Evolutionary conservation across 2,113 vertebrate genomes (phyloP).

Genomic region (Clarias magur): DNA sequence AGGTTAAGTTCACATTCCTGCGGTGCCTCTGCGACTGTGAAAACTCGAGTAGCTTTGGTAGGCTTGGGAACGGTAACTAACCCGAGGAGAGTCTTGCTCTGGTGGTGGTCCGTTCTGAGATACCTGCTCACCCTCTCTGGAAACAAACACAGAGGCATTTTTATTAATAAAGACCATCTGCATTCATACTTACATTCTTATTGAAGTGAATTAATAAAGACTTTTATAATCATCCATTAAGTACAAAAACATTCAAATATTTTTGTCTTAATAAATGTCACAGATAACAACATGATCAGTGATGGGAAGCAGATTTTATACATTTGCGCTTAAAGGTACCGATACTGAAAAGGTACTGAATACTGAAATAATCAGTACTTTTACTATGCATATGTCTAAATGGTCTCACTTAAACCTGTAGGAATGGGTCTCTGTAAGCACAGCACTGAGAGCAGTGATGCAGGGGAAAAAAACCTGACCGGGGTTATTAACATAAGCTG

Average conservation of each 20-base stretch:
- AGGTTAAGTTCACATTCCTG: conserved; percentile 71
- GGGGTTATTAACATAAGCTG: no score
- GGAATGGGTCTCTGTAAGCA: no score
- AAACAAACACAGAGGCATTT: conserved; percentile 33
- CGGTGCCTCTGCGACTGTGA: conserved; percentile 85
- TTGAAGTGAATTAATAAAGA: not conserved
- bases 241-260: not conserved
- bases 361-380: no score
- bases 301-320: not conserved
- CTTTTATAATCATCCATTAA: not conserved
- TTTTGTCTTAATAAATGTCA: not conserved
- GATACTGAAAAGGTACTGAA: no score
- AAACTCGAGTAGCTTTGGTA: conserved; percentile 87
- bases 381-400: no score
- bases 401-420: no score
- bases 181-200: not conserved
- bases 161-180: not conserved
- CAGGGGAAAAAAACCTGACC: no score
- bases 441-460: no score
- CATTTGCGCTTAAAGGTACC: not conserved
- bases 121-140: conserved; percentile 78
- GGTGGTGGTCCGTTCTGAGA: conserved; percentile 86
- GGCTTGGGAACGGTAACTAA: conserved; percentile 89
- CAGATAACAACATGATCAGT: not conserved
- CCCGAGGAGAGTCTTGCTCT: conserved; percentile 92